A percentile compares a stretch with the other conserved stretches of the same genome.
Evolutionary conservation across 2,888 invertebrate genomes (phyloP).

Genomic region (Synanthedon tipuliformis): DNA sequence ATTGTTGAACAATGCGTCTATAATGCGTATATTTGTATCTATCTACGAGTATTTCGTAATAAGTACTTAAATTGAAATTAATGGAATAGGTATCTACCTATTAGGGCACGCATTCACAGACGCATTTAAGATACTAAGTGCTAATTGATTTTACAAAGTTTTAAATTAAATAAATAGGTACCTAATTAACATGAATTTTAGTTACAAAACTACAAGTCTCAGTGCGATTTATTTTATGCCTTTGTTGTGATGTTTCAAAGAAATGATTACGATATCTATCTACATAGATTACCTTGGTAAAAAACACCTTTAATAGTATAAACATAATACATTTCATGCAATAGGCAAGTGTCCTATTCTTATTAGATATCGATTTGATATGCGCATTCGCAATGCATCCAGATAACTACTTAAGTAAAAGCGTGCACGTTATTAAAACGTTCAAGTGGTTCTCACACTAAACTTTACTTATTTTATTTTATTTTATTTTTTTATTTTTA

Average conservation of each 20-base stretch:
- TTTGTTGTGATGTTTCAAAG: not conserved
- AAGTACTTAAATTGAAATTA: no score
- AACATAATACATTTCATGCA: slow-evolving; percentile 15
- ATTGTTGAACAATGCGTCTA: not conserved
- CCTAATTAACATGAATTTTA: no score
- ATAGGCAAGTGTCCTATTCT: not conserved
- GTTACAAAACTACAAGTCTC: no score
- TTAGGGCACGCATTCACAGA: no score
- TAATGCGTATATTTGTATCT: no score
- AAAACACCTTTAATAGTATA: slow-evolving; percentile 6
- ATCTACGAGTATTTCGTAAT: no score
- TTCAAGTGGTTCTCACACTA: not conserved
- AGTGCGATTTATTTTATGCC: not conserved
- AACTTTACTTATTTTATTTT: no score
- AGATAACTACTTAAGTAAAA: not conserved
- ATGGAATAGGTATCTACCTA: no score
- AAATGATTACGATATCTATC: slow-evolving; percentile 13
- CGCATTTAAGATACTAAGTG: no score
- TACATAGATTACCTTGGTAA: slow-evolving; percentile 15
- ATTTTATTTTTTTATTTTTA: no score
- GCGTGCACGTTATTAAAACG: not conserved
- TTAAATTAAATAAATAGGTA: no score
- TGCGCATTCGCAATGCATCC: not conserved
- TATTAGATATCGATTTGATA: not conserved
- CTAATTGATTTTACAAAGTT: no score